Evolutionary conservation across 1,140 invertebrate genomes (phyloP).

Genomic region (Caenorhabditis latens): DNA sequence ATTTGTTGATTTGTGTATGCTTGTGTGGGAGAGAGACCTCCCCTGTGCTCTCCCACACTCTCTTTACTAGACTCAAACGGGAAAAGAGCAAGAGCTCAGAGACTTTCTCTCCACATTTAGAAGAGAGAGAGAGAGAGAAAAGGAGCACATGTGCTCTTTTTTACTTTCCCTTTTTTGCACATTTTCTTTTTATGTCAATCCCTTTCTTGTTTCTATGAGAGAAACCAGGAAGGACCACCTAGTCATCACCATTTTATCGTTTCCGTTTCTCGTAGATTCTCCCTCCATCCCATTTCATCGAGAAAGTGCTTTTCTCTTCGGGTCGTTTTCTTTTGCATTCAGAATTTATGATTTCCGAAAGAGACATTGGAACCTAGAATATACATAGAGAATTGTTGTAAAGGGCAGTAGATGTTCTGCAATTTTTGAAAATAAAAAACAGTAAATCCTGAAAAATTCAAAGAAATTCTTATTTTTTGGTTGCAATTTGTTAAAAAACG

Average conservation of each 20-base stretch:
- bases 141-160: slow-evolving; percentile 39
- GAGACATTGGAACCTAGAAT: not conserved
- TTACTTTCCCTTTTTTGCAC: not conserved
- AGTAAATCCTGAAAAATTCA: no score
- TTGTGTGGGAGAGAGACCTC: slow-evolving; percentile 48
- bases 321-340: not conserved
- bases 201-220: slow-evolving; percentile 10
- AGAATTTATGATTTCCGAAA: not conserved
- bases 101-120: slow-evolving; percentile 1
- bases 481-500: no score
- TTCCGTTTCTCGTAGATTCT: slow-evolving; percentile 9
- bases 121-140: not conserved
- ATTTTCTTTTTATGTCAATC: slow-evolving; percentile 1
- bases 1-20: slow-evolving; percentile 56
- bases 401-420: no score
- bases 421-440: no score
- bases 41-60: not conserved
- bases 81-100: slow-evolving; percentile 39
- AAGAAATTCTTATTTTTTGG: no score
- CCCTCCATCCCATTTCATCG: not conserved
- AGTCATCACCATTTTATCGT: slow-evolving; percentile 9
- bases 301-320: not conserved
- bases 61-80: not conserved
- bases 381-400: no score
- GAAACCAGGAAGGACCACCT: not conserved